Base-by-base conservation (phyloP, 2,113 vertebrate species). In the Gobiocypris rarus region DNA sequence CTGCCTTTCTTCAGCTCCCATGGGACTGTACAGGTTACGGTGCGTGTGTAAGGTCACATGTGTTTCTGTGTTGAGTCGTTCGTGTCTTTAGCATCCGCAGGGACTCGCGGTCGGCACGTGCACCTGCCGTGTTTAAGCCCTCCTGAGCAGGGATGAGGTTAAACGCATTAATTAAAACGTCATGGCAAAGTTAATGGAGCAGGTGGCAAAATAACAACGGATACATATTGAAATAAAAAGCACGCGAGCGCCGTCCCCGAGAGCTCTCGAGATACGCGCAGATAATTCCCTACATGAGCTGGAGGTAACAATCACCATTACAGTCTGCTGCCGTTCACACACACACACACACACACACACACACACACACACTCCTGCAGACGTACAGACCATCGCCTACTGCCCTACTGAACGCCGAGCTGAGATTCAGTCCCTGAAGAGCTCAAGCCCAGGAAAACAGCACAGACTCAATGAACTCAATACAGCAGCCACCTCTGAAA, bases 331-430 rank as follows among this genome's bases (percentile, higher is more conserved):
- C 69, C 5, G 34, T 38, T 38, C 34, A 45, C 65, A 69, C 70
- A n/a, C 48, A 81, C n/a, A 9, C 41, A 43, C 41, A 9, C 41
- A 43, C 41, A 9, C 41, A 43, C 41, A 43, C 41, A 1, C 41
- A 0, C 1, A 3, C 41, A 43, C 41, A 9, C 41, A 43, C 41
- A 43, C 41, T 1, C 41, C 1, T 2, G 9, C 41, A 43, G 0
- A 41, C 38, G 1, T 1, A 41, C 38, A 41, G 7, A 43, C 41
- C 82, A 69, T 89, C 50, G 31, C 84, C 87, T 77, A 89, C 90
- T 91, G 88, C 87, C 90, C 89, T 87, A 89, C 90, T 91, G 88
- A 92, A 89, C 87, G 75, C 28, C 4, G 65, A 7, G 10, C 52
- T 48, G 31, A 50, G 54, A 63, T 75, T n/a, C 24, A 48, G 3